Percentiles rank a stretch among this genome's conserved stretches.
Conservation (phyloP, 2,113 vertebrate species). For the Actinemys pallida region DNA sequence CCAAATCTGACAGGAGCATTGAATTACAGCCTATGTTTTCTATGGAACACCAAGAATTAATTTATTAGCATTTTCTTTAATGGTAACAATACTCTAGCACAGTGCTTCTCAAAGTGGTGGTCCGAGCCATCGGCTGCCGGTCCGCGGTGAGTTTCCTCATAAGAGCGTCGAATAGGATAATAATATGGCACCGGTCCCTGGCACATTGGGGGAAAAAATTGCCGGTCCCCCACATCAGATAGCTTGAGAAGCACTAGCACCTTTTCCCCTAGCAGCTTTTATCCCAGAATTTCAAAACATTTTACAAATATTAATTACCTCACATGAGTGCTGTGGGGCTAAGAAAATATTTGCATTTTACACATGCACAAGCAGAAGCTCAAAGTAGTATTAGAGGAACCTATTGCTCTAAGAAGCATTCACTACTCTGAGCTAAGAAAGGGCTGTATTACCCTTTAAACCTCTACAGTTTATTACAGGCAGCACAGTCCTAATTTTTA, state of each 20-base stretch:
- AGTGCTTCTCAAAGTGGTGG: too few relatives aligned
- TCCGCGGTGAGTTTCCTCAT: too few relatives aligned
- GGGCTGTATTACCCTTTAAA: not conserved
- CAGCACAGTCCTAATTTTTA: not conserved
- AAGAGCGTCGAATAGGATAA: too few relatives aligned
- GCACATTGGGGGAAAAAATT: too few relatives aligned
- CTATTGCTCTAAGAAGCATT: not conserved
- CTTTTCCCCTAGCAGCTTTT: conserved; percentile 1
- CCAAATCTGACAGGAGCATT: not conserved
- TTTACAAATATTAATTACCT: not conserved
- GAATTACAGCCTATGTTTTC: conserved; percentile 4
- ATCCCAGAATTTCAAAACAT: not conserved
- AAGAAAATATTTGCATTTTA: not conserved
- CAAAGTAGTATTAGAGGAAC: not conserved
- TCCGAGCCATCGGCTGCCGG: too few relatives aligned
- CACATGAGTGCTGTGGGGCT: not conserved
- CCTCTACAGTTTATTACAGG: not conserved
- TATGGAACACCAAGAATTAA: not conserved
- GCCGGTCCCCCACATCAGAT: too few relatives aligned
- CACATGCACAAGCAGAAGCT: not conserved
- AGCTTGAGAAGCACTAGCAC: not conserved
- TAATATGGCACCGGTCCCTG: too few relatives aligned
- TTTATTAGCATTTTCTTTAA: not conserved
- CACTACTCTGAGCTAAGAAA: not conserved
- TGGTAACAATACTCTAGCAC: not conserved